phyloP scores from a whole-genome alignment of 1,140 invertebrate species.

The Sitobion miscanthi region DNA sequence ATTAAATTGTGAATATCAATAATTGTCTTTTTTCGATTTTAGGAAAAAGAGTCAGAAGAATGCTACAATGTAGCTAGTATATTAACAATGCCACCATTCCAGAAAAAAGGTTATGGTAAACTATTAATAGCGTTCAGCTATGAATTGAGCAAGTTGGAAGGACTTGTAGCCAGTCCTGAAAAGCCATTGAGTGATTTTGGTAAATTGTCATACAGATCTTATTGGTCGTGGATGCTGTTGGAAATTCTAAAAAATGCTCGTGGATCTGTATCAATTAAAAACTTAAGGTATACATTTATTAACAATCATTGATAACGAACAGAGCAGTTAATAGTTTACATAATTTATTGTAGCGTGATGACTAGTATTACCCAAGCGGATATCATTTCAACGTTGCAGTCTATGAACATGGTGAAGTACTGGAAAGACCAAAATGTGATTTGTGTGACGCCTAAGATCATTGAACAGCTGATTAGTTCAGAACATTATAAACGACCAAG shows the following conservation, averaged over 20 bases:
- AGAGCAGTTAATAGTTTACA: constrained; percentile 20
- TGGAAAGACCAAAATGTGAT: constrained; percentile 98
- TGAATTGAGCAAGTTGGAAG: constrained; percentile 89
- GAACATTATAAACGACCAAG: constrained; percentile 91
- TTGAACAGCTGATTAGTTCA: constrained; percentile 90
- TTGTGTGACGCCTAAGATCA: constrained; percentile 93
- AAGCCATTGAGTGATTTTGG: constrained; percentile 97
- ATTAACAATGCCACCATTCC: constrained; percentile 94
- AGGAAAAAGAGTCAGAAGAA: constrained; percentile 98
- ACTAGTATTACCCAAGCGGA: constrained; percentile 95
- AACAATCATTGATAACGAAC: background rate
- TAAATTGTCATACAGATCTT: constrained; percentile 94
- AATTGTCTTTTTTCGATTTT: constrained; percentile 52
- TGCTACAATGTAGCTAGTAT: constrained; percentile 99
- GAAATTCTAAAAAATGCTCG: constrained; percentile 86
- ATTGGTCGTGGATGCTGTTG: constrained; percentile 96
- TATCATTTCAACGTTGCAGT: constrained; percentile 94
- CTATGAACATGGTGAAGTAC: constrained; percentile 97
- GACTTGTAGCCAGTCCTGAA: constrained; percentile 94
- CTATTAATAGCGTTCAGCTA: constrained; percentile 95
- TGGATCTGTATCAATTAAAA: constrained; percentile 90
- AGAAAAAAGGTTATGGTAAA: constrained; percentile 98
- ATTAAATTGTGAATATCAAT: background rate
- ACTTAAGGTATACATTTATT: constrained; percentile 73
- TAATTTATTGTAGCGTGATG: constrained; percentile 76